A percentile compares a stretch with the other conserved stretches of the same genome.
Conservation (phyloP, 2,888 invertebrate species). For the Machimus rusticus region DNA sequence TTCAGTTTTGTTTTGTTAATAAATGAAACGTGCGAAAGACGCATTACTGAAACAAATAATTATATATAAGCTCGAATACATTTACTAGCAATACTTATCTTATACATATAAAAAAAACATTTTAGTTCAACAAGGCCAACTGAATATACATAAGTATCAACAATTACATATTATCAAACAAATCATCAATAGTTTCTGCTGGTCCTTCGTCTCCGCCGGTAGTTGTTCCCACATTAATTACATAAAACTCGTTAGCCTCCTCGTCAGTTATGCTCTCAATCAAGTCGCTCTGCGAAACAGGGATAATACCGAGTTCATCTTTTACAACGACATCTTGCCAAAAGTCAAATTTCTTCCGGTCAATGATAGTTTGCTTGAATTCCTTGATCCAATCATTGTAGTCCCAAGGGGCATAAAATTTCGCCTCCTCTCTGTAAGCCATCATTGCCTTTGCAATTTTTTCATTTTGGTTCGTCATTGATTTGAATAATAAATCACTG, state of each 20-base stretch:
- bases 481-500: constrained; percentile 54
- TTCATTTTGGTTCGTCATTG: constrained; percentile 52
- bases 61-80: neutral
- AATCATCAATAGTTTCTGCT: constrained; percentile 43
- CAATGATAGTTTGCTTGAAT: constrained; percentile 55
- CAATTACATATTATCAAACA: constrained; percentile 46
- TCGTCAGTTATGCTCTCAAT: constrained; percentile 40
- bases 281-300: constrained; percentile 40
- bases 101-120: neutral
- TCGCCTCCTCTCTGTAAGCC: constrained; percentile 61
- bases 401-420: constrained; percentile 54
- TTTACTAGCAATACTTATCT: neutral
- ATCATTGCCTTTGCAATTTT: constrained; percentile 55
- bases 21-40: neutral
- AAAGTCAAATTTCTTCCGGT: constrained; percentile 54
- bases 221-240: neutral
- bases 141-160: neutral
- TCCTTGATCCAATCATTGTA: constrained; percentile 59
- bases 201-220: neutral
- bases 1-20: neutral
- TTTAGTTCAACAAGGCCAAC: neutral
- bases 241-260: constrained; percentile 45
- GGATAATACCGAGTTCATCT: constrained; percentile 54
- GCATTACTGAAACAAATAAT: neutral
- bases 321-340: constrained; percentile 57